These are phyloP conservation scores for Heptranchias perlo DNA, from an alignment of 2,113 vertebrate species.

Conservation along the genomic window DNA sequence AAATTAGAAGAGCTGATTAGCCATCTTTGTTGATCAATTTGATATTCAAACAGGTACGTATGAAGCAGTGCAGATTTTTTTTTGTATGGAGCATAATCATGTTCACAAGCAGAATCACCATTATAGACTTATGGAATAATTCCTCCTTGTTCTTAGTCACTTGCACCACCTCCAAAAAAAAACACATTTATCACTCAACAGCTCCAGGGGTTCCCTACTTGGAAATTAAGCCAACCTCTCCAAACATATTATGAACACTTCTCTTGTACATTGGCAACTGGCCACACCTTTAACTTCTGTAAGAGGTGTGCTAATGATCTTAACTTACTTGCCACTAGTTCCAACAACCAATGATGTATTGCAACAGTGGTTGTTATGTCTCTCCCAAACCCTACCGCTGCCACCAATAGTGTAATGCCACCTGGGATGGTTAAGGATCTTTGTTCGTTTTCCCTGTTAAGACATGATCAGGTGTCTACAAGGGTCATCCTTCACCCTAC, in stretches of 20 bases:
- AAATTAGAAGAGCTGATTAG: not conserved
- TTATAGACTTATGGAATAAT: not conserved
- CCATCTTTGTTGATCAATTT: not conserved
- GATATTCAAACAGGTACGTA: not conserved
- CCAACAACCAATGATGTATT: not conserved
- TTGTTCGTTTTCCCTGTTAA: not conserved
- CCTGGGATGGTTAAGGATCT: not conserved
- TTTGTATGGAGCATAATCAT: not conserved
- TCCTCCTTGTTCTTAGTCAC: not conserved
- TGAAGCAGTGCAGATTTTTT: not conserved
- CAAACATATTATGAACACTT: not conserved
- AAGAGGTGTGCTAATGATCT: not conserved
- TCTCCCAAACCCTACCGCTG: not conserved
- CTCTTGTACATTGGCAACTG: not conserved
- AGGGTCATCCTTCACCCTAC: not conserved
- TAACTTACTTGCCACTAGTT: not conserved
- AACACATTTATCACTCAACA: not conserved
- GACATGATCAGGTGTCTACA: not conserved
- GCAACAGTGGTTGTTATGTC: not conserved
- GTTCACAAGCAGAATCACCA: not conserved
- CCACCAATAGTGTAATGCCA: not conserved
- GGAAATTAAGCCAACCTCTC: not conserved
- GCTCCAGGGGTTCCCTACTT: not conserved
- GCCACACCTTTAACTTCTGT: not conserved
- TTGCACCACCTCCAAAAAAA: not conserved